These are phyloP conservation scores for Aulostomus chinensis DNA, from an alignment of 2,797 vertebrate species.

Conservation along the genomic window DNA sequence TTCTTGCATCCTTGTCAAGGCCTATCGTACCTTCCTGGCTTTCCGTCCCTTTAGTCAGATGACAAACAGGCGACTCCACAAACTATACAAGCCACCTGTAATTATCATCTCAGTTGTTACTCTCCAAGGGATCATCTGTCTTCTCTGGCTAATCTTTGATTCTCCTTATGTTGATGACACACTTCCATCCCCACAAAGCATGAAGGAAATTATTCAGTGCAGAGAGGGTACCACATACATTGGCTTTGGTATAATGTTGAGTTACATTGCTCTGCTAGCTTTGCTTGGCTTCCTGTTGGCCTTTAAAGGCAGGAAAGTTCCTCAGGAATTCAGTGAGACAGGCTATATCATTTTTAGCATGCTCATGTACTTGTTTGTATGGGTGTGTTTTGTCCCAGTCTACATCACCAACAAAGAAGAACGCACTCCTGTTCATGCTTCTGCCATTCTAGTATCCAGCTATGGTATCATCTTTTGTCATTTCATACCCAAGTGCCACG, in stretches of 20 bases:
- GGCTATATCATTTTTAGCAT: conserved; percentile 73
- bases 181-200: conserved; percentile 24
- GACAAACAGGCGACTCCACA: conserved; percentile 16
- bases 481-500: conserved; percentile 66
- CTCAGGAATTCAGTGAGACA: conserved; percentile 67
- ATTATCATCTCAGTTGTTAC: conserved; percentile 40
- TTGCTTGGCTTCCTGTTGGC: conserved; percentile 68
- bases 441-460: conserved; percentile 73
- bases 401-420: conserved; percentile 57
- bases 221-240: conserved; percentile 45
- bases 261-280: conserved; percentile 69
- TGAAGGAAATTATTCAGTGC: conserved; percentile 45
- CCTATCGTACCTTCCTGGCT: conserved; percentile 60
- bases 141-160: conserved; percentile 67
- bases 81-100: conserved; percentile 54
- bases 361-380: conserved; percentile 76
- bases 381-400: conserved; percentile 75
- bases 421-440: conserved; percentile 56
- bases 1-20: conserved; percentile 71
- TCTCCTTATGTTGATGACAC: conserved; percentile 22
- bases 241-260: conserved; percentile 66
- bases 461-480: conserved; percentile 76
- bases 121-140: conserved; percentile 63
- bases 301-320: conserved; percentile 68
- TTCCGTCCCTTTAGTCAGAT: conserved; percentile 56